Evolutionary conservation across 2,888 invertebrate species (phyloP), one percentile per base, ranked within the genome.

Genomic region (Thymelicus acteon): DNA sequence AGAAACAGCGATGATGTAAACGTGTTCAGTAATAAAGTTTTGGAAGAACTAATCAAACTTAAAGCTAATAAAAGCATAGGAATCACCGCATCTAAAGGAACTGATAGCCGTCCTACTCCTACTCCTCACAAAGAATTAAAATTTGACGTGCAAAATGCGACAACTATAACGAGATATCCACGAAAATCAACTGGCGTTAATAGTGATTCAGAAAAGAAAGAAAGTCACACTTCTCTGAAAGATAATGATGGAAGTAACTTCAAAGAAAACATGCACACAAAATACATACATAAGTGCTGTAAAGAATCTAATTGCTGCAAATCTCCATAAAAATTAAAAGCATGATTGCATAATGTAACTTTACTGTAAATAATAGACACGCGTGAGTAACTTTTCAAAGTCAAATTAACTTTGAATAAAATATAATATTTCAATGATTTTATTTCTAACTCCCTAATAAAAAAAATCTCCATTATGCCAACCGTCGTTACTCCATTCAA

Each of bases 121-220:
- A 10, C 39, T n/a, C 7, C 4, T 15, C 47, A 66, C 58, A 44
- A 47, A 47, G 47, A 8, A 31, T 37, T 7, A 12, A 60, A 52
- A 19, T 19, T 19, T 24, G 37, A 80, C 3, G 13, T 57, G 7
- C 31, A 69, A 76, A 78, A 82, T 69, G 79, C 74, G 15, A 76
- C 83, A 10, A 85, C 85, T 0, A 71, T 80, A 19, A 87, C 86
- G 7, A 85, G 76, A 71, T 78, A 81, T 71, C 81, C 83, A 60
- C 60, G 72, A 0, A 83, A 79, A 75, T 80, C 85, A 1, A 80
- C 76, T 7, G 83, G 77, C 47, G 78, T 76, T 49, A 75, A 78
- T 63, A 44, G 48, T 48, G 24, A 58, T 15, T 8, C 48, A 37
- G 49, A 67, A 44, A 7, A 47, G 12, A 19, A 15, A 15, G 39